phyloP scores from a whole-genome alignment of 2,888 invertebrate species.

The Diachrysia chrysitis region DNA sequence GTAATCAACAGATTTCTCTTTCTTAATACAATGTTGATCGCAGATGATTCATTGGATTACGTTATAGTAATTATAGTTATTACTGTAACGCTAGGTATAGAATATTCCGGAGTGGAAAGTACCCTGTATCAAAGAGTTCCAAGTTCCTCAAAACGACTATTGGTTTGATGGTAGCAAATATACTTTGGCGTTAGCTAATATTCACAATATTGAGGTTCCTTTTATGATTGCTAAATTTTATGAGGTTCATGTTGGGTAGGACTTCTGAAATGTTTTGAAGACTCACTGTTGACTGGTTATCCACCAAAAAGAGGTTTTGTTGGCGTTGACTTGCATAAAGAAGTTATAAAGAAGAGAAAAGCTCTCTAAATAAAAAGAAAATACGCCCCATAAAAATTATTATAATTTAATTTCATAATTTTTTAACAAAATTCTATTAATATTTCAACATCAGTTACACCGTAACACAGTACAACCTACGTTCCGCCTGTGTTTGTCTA shows the following conservation, averaged over 20 bases:
- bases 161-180: background rate
- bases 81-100: background rate
- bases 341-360: too few species aligned
- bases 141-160: background rate
- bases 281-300: background rate
- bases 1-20: constrained; percentile 5
- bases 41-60: background rate
- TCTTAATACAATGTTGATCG: constrained; percentile 1
- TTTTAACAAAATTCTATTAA: too few species aligned
- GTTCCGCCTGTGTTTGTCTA: background rate
- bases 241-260: background rate
- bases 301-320: too few species aligned
- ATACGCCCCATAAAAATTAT: too few species aligned
- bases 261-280: background rate
- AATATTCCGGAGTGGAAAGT: constrained; percentile 1
- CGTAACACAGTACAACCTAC: too few species aligned
- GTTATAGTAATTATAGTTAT: background rate
- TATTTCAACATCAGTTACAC: too few species aligned
- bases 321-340: too few species aligned
- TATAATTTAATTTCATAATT: too few species aligned
- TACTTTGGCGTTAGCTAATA: background rate
- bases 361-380: too few species aligned
- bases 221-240: background rate
- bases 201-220: background rate
- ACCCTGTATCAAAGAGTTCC: background rate